A percentile compares a stretch with the other conserved stretches of the same genome.
phyloP scores from a whole-genome alignment of 2,888 invertebrate species.

The Drosophila cracens region DNA sequence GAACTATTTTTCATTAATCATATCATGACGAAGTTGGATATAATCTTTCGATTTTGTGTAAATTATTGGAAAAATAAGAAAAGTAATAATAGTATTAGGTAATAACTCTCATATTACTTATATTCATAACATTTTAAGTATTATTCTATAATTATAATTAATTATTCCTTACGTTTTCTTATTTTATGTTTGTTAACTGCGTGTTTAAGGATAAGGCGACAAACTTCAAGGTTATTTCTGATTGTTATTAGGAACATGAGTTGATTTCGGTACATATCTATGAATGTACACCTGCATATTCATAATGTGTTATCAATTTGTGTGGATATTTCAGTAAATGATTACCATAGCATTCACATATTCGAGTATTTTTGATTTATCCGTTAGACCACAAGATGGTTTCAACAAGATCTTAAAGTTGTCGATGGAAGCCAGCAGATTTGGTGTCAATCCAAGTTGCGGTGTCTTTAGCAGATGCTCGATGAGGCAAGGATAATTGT shows the following conservation, averaged over 20 bases:
- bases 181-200: not conserved
- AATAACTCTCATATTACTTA: not conserved
- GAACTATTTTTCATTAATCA: too few species aligned
- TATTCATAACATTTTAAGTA: not conserved
- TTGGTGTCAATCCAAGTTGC: not conserved
- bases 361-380: not conserved
- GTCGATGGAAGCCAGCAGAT: not conserved
- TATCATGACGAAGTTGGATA: too few species aligned
- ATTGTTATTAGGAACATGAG: not conserved
- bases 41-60: not conserved
- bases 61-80: not conserved
- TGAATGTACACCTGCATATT: not conserved
- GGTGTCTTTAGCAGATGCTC: slow-evolving; percentile 33
- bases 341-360: not conserved
- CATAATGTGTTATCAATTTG: not conserved
- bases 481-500: slow-evolving; percentile 20
- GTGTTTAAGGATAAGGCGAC: not conserved
- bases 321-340: not conserved
- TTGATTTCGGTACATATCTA: not conserved
- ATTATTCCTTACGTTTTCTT: not conserved
- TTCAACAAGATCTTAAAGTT: slow-evolving; percentile 23
- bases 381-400: slow-evolving; percentile 2
- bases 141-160: too few species aligned
- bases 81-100: too few species aligned
- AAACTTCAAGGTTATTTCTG: not conserved